A percentile compares a stretch with the other conserved stretches of the same genome.
phyloP scores from a whole-genome alignment of 2,888 invertebrate genomes.

The Hyposoter didymator region DNA sequence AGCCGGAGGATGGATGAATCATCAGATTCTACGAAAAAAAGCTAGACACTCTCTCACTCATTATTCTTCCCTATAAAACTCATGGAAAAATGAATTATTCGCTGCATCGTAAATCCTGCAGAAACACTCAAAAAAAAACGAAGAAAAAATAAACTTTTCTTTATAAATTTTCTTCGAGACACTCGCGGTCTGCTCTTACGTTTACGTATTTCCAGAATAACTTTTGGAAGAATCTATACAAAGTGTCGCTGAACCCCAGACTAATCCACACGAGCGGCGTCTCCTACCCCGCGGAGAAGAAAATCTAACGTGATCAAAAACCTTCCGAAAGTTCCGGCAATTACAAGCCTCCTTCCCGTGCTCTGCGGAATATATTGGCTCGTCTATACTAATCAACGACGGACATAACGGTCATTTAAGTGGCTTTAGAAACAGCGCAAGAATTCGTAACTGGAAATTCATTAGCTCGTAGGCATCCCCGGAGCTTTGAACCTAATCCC shows the following conservation, averaged over 20 bases:
- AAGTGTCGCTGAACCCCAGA: constrained; percentile 9
- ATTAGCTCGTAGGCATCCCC: constrained; percentile 31
- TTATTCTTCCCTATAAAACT: too few species aligned
- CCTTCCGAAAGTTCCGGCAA: constrained; percentile 25
- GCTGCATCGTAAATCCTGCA: not conserved
- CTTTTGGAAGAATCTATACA: not conserved
- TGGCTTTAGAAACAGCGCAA: constrained; percentile 27
- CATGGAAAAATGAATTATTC: not conserved
- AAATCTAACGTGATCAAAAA: constrained; percentile 30
- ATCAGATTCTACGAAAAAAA: not conserved
- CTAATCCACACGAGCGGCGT: constrained; percentile 8
- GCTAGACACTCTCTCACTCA: not conserved
- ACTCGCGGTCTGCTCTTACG: not conserved
- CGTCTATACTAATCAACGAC: constrained; percentile 65
- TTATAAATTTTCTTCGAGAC: not conserved
- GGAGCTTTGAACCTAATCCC: constrained; percentile 11
- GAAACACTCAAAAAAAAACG: too few species aligned
- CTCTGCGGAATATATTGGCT: constrained; percentile 60
- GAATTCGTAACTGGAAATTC: constrained; percentile 14
- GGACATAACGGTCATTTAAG: constrained; percentile 24
- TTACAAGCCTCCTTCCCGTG: constrained; percentile 13
- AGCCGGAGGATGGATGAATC: not conserved
- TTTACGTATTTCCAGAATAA: not conserved
- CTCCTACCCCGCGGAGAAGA: constrained; percentile 3
- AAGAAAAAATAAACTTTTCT: not conserved